Evolutionary conservation across 2,797 vertebrate genomes (phyloP).

Genomic region (Halcyon badia): DNA sequence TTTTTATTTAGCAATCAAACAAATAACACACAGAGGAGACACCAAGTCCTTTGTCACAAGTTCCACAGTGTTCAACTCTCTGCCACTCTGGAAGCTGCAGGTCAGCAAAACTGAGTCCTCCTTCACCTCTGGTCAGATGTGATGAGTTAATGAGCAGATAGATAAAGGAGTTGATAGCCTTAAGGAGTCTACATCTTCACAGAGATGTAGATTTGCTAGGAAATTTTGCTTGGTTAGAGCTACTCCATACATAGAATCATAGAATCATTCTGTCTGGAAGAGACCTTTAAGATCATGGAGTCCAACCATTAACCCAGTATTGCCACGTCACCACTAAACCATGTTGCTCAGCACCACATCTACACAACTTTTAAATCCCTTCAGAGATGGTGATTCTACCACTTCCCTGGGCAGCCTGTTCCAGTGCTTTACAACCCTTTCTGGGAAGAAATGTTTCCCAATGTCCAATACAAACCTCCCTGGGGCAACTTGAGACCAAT

Average conservation of each 20-base stretch:
- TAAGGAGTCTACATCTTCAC: neutral
- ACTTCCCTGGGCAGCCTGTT: no score
- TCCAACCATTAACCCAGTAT: neutral
- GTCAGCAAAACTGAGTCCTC: neutral
- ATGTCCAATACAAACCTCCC: no score
- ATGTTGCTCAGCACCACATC: no score
- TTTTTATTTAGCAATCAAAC: neutral
- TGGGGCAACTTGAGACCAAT: no score
- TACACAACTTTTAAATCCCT: no score
- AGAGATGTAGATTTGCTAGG: neutral
- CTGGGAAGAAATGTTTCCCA: no score
- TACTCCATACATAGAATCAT: neutral
- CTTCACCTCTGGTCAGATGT: neutral
- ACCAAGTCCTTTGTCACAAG: neutral
- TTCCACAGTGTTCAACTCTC: neutral
- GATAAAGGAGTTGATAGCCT: neutral
- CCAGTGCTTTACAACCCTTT: no score
- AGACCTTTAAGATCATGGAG: neutral
- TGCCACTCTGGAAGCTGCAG: neutral
- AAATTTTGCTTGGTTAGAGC: neutral
- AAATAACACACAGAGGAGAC: neutral
- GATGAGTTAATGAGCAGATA: neutral
- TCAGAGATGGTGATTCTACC: no score
- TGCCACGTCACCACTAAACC: no score
- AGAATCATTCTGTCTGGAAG: neutral